Percentiles rank a stretch among this genome's conserved stretches.
These are phyloP conservation scores for Ceraclea dissimilis DNA, from an alignment of 2,888 invertebrate species.

Conservation along the genomic window DNA sequence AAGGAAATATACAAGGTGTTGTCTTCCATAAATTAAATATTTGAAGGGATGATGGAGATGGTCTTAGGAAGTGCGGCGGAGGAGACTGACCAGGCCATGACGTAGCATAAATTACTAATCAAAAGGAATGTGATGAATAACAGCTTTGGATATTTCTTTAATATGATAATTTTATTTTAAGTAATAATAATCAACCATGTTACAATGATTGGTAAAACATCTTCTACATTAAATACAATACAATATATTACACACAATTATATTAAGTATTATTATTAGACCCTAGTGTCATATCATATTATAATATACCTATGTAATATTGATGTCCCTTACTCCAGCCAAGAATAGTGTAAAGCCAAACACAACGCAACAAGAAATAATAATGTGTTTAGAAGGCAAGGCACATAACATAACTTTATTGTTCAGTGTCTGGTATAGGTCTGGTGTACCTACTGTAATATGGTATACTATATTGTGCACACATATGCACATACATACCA, in stretches of 20 bases:
- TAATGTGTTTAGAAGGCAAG: constrained; percentile 1
- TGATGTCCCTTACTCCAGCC: constrained; percentile 20
- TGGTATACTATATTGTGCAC: too few relatives aligned
- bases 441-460: too few relatives aligned
- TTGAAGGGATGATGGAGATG: too few relatives aligned
- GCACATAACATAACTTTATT: constrained; percentile 3
- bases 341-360: constrained; percentile 17
- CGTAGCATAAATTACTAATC: constrained; percentile 12
- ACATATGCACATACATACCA: too few relatives aligned
- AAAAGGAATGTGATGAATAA: background rate
- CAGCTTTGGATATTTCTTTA: background rate
- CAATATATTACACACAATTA: constrained; percentile 25
- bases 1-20: too few relatives aligned
- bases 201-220: constrained; percentile 25
- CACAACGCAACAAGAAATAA: constrained; percentile 7
- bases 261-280: constrained; percentile 21
- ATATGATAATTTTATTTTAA: constrained; percentile 25
- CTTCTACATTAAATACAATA: constrained; percentile 26
- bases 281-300: too few relatives aligned
- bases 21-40: too few relatives aligned
- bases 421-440: too few relatives aligned
- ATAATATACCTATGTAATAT: background rate
- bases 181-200: constrained; percentile 25
- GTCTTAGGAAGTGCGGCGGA: too few relatives aligned
- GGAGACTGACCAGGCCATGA: too few relatives aligned